These are phyloP conservation scores for Acrocyrtus sp. DNA, from an alignment of 2,888 invertebrate genomes.

Conservation along the genomic window DNA sequence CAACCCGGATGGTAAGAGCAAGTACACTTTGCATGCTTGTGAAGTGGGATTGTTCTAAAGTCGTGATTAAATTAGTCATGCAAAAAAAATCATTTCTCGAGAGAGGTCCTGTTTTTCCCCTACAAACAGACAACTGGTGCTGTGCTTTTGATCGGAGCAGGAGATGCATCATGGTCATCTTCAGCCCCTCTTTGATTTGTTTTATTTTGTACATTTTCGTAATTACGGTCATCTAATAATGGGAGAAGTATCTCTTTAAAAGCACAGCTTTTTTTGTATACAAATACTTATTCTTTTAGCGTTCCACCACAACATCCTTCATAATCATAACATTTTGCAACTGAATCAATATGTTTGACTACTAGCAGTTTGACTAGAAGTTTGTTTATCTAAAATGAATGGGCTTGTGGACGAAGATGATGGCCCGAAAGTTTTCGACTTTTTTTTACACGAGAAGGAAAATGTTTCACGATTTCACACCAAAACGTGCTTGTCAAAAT, in stretches of 20 bases:
- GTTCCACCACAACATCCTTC: no score
- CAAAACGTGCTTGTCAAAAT: constrained; percentile 38
- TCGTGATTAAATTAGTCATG: constrained; percentile 55
- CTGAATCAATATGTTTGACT: neutral
- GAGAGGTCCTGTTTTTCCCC: constrained; percentile 43
- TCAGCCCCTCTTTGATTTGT: neutral
- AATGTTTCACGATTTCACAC: constrained; percentile 46
- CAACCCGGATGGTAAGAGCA: constrained; percentile 47
- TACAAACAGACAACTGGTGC: neutral
- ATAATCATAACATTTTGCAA: neutral
- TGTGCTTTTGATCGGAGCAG: neutral
- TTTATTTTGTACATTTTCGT: neutral
- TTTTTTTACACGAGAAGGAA: neutral
- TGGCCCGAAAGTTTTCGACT: no score
- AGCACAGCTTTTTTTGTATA: neutral
- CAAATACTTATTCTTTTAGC: no score
- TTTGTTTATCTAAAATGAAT: no score
- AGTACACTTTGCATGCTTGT: constrained; percentile 13
- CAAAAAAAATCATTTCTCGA: constrained; percentile 32
- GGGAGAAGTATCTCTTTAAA: neutral
- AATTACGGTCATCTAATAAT: neutral
- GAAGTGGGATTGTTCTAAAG: constrained; percentile 37
- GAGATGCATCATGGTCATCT: neutral
- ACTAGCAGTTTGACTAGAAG: no score
- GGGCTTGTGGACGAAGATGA: no score